These are phyloP conservation scores for Steinernema hermaphroditum DNA, from an alignment of 2,888 invertebrate genomes.

Conservation along the genomic window DNA sequence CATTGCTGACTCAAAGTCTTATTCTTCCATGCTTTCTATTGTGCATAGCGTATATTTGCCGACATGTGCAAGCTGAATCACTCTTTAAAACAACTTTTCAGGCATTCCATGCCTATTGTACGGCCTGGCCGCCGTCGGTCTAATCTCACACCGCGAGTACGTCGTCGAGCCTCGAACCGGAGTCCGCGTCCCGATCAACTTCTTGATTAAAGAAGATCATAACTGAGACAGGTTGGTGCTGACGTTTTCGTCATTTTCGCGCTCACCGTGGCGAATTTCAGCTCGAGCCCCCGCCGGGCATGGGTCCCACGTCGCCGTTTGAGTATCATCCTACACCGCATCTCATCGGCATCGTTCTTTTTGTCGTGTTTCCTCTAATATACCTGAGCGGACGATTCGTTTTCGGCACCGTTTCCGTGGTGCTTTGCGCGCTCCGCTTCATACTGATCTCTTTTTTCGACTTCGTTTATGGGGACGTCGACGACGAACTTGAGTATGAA, in stretches of 20 bases:
- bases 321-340: slow-evolving; percentile 44
- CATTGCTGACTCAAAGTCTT: too few species aligned
- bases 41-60: too few species aligned
- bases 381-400: slow-evolving; percentile 38
- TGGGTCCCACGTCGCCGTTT: slow-evolving; percentile 42
- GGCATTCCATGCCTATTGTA: slow-evolving; percentile 88
- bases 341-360: slow-evolving; percentile 39
- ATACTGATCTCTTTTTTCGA: not conserved
- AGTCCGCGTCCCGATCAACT: slow-evolving; percentile 78
- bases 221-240: slow-evolving; percentile 34
- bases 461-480: not conserved
- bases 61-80: too few species aligned
- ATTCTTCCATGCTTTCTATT: too few species aligned
- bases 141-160: slow-evolving; percentile 80
- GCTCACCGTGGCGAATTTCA: not conserved
- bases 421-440: not conserved
- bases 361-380: slow-evolving; percentile 41
- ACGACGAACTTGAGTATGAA: slow-evolving; percentile 3
- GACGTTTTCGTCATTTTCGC: not conserved
- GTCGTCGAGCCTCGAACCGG: slow-evolving; percentile 77
- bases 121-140: slow-evolving; percentile 81
- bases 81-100: slow-evolving; percentile 70
- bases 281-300: slow-evolving; percentile 24
- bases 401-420: not conserved
- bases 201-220: slow-evolving; percentile 84